phyloP scores from a whole-genome alignment of 2,113 vertebrate species.

The Thymallus thymallus region DNA sequence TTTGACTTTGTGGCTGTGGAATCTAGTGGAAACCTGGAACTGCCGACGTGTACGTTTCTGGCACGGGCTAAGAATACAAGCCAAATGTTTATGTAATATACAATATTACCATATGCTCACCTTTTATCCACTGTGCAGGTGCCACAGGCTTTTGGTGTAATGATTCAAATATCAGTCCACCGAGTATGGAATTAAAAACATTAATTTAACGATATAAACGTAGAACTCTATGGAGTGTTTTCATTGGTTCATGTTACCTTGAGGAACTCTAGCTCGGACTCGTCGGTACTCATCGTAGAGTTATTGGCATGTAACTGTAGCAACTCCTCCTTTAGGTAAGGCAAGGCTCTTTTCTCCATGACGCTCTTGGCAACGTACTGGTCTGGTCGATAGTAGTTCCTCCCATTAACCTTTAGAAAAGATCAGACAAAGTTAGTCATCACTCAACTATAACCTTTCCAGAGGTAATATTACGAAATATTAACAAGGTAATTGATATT shows the following conservation, averaged over 20 bases:
- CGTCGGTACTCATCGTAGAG: conserved; percentile 71
- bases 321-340: conserved; percentile 73
- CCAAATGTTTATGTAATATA: background rate
- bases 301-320: conserved; percentile 76
- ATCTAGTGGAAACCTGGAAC: background rate
- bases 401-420: conserved; percentile 71
- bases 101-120: background rate
- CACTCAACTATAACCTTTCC: background rate
- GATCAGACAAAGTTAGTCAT: background rate
- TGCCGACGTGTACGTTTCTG: background rate
- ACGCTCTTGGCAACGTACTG: conserved; percentile 82
- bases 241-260: conserved; percentile 68
- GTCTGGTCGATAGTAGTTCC: conserved; percentile 81
- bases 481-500: too few species aligned
- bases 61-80: background rate
- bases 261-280: conserved; percentile 85
- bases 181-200: too few species aligned
- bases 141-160: too few species aligned
- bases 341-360: conserved; percentile 81
- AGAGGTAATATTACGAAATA: too few species aligned
- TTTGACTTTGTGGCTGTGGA: too few species aligned
- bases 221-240: background rate
- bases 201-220: background rate
- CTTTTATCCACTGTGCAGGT: background rate
- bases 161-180: too few species aligned